Evolutionary conservation across 2,797 vertebrate species (phyloP).

Genomic region (Geotrypetes seraphini): DNA sequence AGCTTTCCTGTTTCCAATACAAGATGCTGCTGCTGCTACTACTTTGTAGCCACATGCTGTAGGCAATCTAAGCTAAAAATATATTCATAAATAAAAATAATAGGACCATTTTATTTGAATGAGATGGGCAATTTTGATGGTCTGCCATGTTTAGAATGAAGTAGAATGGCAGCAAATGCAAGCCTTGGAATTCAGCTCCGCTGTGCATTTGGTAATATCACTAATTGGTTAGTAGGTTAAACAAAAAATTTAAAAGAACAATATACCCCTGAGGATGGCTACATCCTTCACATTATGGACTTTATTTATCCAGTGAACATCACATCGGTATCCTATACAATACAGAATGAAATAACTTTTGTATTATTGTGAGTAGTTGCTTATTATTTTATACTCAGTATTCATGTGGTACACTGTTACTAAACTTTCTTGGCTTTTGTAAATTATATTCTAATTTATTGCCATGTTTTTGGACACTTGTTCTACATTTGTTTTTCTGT

Average conservation of each 20-base stretch:
- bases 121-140: slow-evolving; percentile 16
- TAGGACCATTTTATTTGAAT: slow-evolving; percentile 15
- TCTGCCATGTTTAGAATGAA: slow-evolving; percentile 29
- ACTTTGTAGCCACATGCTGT: slow-evolving; percentile 53
- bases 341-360: slow-evolving; percentile 70
- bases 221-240: slow-evolving; percentile 29
- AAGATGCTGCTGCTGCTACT: slow-evolving; percentile 66
- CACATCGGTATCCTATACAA: slow-evolving; percentile 79
- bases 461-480: slow-evolving; percentile 84
- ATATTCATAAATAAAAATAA: slow-evolving; percentile 30
- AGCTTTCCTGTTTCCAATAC: slow-evolving; percentile 42
- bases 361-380: slow-evolving; percentile 86
- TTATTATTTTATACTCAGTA: slow-evolving; percentile 97
- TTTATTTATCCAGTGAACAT: slow-evolving; percentile 82
- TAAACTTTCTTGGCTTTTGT: slow-evolving; percentile 78
- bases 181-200: slow-evolving; percentile 38
- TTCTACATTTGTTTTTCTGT: slow-evolving; percentile 80
- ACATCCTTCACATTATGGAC: slow-evolving; percentile 64
- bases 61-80: slow-evolving; percentile 44
- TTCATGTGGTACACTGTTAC: slow-evolving; percentile 98
- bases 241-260: slow-evolving; percentile 35
- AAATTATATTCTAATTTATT: slow-evolving; percentile 99
- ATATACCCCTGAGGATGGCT: slow-evolving; percentile 30
- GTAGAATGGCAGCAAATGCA: slow-evolving; percentile 28
- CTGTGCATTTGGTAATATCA: slow-evolving; percentile 40